A percentile compares a stretch with the other conserved stretches of the same genome.
These are phyloP conservation scores for Drosophila malerkotliana DNA, from an alignment of 1,140 invertebrate species.

Conservation along the genomic window DNA sequence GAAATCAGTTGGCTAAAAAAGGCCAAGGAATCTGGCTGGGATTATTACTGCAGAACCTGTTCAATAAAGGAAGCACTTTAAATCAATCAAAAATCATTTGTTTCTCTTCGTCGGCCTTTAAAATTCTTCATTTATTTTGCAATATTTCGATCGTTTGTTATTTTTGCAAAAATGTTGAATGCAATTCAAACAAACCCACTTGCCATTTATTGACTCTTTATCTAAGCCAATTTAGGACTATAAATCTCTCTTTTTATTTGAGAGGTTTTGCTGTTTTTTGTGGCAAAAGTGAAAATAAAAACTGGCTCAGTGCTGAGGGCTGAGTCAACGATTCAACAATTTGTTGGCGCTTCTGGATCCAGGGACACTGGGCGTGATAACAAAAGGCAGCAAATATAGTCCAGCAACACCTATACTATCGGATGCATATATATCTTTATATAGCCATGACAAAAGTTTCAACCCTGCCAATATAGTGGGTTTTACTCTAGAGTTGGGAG, in stretches of 20 bases:
- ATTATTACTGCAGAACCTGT: background rate
- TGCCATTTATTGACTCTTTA: constrained; percentile 18
- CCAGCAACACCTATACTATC: constrained; percentile 25
- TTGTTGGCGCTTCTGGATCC: constrained; percentile 40
- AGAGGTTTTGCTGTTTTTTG: constrained; percentile 16
- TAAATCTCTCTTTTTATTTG: constrained; percentile 63
- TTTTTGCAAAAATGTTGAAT: background rate
- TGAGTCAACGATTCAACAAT: constrained; percentile 79
- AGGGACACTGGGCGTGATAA: constrained; percentile 32
- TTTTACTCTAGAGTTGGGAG: background rate
- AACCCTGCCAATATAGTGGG: constrained; percentile 19
- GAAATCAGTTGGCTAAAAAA: background rate
- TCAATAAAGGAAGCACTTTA: background rate
- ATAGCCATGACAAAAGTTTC: constrained; percentile 22
- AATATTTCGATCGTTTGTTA: background rate
- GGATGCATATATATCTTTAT: constrained; percentile 15
- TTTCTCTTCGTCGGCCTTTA: too few species aligned
- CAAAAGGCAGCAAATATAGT: constrained; percentile 48
- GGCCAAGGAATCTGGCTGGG: background rate
- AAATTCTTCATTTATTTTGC: background rate
- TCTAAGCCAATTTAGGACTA: constrained; percentile 15
- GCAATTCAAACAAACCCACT: constrained; percentile 23
- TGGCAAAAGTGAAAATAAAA: constrained; percentile 51
- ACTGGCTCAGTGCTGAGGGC: constrained; percentile 52
- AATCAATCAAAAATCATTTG: background rate